Evolutionary conservation across 1,140 invertebrate species (phyloP).

Genomic region (Drosophila biarmipes): DNA sequence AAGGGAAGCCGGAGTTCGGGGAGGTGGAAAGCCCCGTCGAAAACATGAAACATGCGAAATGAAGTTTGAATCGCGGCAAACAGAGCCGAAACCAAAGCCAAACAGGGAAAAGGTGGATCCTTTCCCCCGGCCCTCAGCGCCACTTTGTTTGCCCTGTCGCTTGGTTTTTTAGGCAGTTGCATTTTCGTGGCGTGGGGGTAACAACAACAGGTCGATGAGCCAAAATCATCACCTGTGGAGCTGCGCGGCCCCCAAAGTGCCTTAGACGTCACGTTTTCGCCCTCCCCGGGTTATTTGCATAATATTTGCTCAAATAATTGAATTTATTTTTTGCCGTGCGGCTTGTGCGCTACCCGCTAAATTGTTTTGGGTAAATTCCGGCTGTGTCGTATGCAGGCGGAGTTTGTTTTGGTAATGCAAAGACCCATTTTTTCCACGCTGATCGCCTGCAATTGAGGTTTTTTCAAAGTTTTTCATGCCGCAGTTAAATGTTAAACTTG

Average conservation of each 20-base stretch:
- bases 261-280: slow-evolving; percentile 64
- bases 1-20: slow-evolving; percentile 23
- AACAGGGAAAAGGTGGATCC: slow-evolving; percentile 69
- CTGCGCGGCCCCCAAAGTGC: neutral
- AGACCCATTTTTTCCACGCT: slow-evolving; percentile 31
- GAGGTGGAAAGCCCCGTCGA: slow-evolving; percentile 21
- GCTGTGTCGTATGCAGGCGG: slow-evolving; percentile 44
- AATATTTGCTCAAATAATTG: slow-evolving; percentile 84
- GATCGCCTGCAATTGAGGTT: slow-evolving; percentile 73
- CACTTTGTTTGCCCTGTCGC: slow-evolving; percentile 28
- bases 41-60: slow-evolving; percentile 62
- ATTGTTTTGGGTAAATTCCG: slow-evolving; percentile 48
- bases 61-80: slow-evolving; percentile 51
- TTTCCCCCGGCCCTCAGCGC: neutral
- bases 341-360: slow-evolving; percentile 27
- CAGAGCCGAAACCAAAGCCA: slow-evolving; percentile 37
- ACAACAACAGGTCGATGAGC: slow-evolving; percentile 40
- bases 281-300: slow-evolving; percentile 69
- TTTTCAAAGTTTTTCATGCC: slow-evolving; percentile 22
- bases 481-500: slow-evolving; percentile 65
- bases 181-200: slow-evolving; percentile 10
- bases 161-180: slow-evolving; percentile 25
- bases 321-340: slow-evolving; percentile 65
- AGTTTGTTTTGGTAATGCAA: slow-evolving; percentile 41
- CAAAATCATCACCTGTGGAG: slow-evolving; percentile 60